Evolutionary conservation across 2,113 vertebrate species (phyloP).

Genomic region (Panurus biarmicus): DNA sequence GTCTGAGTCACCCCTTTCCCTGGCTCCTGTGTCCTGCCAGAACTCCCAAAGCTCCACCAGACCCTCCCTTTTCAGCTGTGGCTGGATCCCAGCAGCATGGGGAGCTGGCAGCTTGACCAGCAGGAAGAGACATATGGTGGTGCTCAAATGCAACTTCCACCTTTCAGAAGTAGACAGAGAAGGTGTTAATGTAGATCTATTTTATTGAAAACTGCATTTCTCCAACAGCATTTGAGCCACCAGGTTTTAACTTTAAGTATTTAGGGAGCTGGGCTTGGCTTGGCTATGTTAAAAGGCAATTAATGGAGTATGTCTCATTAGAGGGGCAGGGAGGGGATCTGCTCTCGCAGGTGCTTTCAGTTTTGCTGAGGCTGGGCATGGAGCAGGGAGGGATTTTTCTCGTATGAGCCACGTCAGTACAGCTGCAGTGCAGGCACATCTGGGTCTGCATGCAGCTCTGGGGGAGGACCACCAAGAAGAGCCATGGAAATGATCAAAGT

Average conservation of each 20-base stretch:
- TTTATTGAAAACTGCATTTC: not conserved
- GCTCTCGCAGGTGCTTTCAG: not conserved
- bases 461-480: not conserved
- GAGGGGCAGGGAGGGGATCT: not conserved
- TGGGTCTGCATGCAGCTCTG: fast-evolving
- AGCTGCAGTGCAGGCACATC: not conserved
- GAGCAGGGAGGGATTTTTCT: not conserved
- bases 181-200: not conserved
- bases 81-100: not conserved
- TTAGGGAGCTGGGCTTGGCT: not conserved
- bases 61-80: not conserved
- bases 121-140: fast-evolving
- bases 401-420: fast-evolving
- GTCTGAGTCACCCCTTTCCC: not conserved
- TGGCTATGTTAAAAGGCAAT: not conserved
- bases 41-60: not conserved
- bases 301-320: not conserved
- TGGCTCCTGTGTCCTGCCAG: not conserved
- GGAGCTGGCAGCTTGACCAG: not conserved
- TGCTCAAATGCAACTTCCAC: not conserved
- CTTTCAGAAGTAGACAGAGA: not conserved
- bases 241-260: not conserved
- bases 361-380: not conserved
- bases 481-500: not conserved
- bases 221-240: not conserved